These are phyloP conservation scores for Harpalus rufipes DNA, from an alignment of 2,888 invertebrate species.

Conservation along the genomic window DNA sequence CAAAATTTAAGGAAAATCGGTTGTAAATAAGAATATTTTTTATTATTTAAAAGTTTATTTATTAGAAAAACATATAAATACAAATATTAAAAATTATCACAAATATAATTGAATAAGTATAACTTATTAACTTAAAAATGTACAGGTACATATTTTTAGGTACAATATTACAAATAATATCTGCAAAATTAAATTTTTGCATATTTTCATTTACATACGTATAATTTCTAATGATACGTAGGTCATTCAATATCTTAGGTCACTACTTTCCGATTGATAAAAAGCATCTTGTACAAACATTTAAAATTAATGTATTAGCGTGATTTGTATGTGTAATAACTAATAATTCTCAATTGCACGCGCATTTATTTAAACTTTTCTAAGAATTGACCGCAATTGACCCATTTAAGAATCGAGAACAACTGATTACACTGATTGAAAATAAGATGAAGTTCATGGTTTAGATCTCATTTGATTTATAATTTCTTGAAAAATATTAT, in stretches of 20 bases:
- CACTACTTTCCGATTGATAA: background rate
- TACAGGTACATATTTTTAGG: too few species aligned
- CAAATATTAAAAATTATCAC: too few species aligned
- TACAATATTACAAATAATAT: too few species aligned
- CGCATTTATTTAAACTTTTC: constrained; percentile 10
- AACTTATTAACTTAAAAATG: too few species aligned
- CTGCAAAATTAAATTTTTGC: too few species aligned
- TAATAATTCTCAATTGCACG: background rate
- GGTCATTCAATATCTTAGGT: background rate
- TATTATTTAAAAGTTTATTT: background rate
- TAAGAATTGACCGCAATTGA: constrained; percentile 6
- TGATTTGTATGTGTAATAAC: background rate
- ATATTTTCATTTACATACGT: background rate
- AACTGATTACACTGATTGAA: background rate
- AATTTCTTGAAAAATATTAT: constrained; percentile 30
- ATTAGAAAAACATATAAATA: background rate
- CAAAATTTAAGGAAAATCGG: background rate
- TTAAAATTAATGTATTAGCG: background rate
- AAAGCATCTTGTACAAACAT: background rate
- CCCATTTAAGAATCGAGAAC: constrained; percentile 30
- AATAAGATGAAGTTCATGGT: constrained; percentile 44
- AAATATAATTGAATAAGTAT: too few species aligned
- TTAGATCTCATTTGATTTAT: constrained; percentile 41
- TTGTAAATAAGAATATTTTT: too few species aligned
- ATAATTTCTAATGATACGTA: background rate